phyloP scores from a whole-genome alignment of 2,888 invertebrate genomes.

The Psylliodes chrysocephalus region DNA sequence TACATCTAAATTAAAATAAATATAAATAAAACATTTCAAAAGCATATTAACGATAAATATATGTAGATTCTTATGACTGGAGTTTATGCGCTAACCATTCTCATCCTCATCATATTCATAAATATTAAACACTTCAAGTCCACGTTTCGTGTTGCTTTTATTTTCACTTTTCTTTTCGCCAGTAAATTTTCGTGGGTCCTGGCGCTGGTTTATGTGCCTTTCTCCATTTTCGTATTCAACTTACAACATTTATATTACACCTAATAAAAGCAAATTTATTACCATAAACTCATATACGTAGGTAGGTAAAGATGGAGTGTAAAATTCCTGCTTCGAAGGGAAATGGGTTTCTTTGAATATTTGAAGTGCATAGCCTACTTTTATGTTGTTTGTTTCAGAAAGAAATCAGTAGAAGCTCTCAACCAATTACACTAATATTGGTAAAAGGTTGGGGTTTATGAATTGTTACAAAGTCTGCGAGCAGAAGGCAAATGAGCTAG shows the following conservation, averaged over 20 bases:
- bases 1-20: too few relatives aligned
- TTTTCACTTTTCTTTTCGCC: constrained; percentile 10
- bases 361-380: too few relatives aligned
- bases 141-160: not conserved
- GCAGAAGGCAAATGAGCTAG: too few relatives aligned
- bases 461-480: too few relatives aligned
- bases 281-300: constrained; percentile 7
- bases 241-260: constrained; percentile 6
- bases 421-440: too few relatives aligned
- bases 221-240: not conserved
- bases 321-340: not conserved
- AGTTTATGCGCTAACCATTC: too few relatives aligned
- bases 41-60: too few relatives aligned
- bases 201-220: not conserved
- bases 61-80: too few relatives aligned
- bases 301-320: not conserved
- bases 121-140: constrained; percentile 3
- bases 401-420: too few relatives aligned
- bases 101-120: not conserved
- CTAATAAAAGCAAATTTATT: constrained; percentile 13
- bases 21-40: too few relatives aligned
- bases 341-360: not conserved
- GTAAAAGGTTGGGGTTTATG: too few relatives aligned
- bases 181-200: not conserved
- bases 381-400: too few relatives aligned